These are phyloP conservation scores for Amblyteles armatorius DNA, from an alignment of 2,888 invertebrate genomes.

Conservation along the genomic window DNA sequence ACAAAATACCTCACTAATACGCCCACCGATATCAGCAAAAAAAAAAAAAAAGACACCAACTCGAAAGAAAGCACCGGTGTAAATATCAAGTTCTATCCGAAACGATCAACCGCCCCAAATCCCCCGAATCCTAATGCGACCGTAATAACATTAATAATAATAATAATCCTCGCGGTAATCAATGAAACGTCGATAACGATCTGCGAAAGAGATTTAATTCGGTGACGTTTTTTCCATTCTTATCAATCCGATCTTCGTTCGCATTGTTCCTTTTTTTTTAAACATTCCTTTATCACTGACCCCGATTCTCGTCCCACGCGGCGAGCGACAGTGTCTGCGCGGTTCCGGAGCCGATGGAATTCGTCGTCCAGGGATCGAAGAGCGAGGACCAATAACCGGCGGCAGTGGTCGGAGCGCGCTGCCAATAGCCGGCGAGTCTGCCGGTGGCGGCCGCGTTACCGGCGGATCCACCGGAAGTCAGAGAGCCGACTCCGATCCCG, in stretches of 20 bases:
- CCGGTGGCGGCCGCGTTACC: constrained; percentile 68
- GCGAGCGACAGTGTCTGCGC: constrained; percentile 78
- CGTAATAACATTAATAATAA: constrained; percentile 7
- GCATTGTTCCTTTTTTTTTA: neutral
- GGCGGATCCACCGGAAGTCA: constrained; percentile 36
- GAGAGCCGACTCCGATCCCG: constrained; percentile 72
- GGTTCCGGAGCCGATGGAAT: constrained; percentile 78
- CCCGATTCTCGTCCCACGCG: constrained; percentile 79
- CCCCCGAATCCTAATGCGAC: neutral
- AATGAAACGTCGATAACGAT: constrained; percentile 61
- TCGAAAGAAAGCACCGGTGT: constrained; percentile 20
- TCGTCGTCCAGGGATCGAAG: constrained; percentile 82
- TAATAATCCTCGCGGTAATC: constrained; percentile 5
- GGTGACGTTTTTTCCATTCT: constrained; percentile 40
- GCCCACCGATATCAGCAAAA: neutral
- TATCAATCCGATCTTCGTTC: constrained; percentile 6
- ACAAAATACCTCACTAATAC: constrained; percentile 22
- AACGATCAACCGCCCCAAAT: neutral
- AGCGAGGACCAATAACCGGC: constrained; percentile 82
- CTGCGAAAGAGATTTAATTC: constrained; percentile 60
- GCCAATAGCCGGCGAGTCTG: constrained; percentile 82
- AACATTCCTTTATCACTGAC: constrained; percentile 69
- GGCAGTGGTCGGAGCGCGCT: constrained; percentile 80
- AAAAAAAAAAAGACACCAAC: constrained; percentile 29
- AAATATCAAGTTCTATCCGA: constrained; percentile 3